Conservation (phyloP, 1,140 invertebrate species). For the Drosophila ficusphila region DNA sequence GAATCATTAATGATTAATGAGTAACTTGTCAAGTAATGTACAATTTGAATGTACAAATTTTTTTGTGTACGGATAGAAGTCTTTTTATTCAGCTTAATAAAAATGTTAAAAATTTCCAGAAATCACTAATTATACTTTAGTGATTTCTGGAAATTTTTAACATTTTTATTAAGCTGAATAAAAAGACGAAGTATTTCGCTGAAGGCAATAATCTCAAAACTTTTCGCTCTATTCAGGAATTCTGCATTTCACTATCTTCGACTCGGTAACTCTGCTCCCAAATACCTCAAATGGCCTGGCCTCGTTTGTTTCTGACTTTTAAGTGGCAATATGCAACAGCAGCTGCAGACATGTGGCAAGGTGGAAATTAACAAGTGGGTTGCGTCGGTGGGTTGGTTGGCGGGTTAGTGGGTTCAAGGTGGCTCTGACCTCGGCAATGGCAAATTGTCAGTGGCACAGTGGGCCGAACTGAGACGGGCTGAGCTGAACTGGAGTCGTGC, state of each 20-base stretch:
- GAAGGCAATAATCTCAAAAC: too few species aligned
- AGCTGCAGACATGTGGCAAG: slow-evolving; percentile 13
- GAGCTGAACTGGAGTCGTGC: slow-evolving; percentile 26
- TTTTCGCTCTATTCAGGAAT: not conserved
- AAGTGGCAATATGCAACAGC: slow-evolving; percentile 57
- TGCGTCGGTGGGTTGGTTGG: slow-evolving; percentile 1
- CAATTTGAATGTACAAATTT: too few species aligned
- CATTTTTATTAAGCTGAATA: too few species aligned
- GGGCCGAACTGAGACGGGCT: not conserved
- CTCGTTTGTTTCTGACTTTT: slow-evolving; percentile 40
- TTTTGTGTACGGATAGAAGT: too few species aligned
- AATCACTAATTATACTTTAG: too few species aligned
- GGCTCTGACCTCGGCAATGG: slow-evolving; percentile 21
- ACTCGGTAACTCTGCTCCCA: not conserved
- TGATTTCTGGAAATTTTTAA: too few species aligned
- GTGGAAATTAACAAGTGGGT: slow-evolving; percentile 21
- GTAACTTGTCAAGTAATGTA: too few species aligned
- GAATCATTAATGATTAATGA: too few species aligned
- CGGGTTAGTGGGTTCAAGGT: slow-evolving; percentile 7
- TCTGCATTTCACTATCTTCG: not conserved
- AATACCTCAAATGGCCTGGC: slow-evolving; percentile 18
- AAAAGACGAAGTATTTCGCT: too few species aligned
- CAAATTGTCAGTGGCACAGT: slow-evolving; percentile 51
- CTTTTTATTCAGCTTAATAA: too few species aligned
- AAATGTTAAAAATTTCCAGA: too few species aligned